Base-by-base conservation (phyloP, 1,140 invertebrate species). In the Macrostomum lignano region DNA sequence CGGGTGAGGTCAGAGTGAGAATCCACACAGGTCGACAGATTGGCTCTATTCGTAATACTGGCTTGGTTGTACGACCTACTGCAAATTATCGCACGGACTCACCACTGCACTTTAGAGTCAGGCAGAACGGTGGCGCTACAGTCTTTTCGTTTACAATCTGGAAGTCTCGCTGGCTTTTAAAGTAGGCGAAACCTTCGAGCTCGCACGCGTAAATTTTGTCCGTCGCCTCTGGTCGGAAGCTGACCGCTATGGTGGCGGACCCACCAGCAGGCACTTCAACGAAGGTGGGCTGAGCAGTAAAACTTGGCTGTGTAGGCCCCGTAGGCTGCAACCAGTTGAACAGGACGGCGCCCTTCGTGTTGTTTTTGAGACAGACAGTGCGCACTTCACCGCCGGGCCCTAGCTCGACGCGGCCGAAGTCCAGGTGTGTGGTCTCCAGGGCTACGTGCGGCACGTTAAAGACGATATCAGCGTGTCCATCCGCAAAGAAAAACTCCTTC, bases 131-230 rank as follows among this genome's bases (percentile, higher is more conserved):
- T 7, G 52, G 52, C 38, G 38, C 45, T 35, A 50, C 46, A 5
- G 51, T 51, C 4, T 30, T 41, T 29, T 51, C 49, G 25, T 55
- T 46, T 10, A 51, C 48, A 29, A 57, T 38, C 14, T 46, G 41
- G 38, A 54, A 55, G 35, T 57, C 51, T 29, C 51, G 26, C 33
- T 51, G 21, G 39, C 48, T 51, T 41, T 57, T 57, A 44, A 55
- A 57, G 36, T 40, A 54, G 2, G 46, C 48, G 40, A 38, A 55
- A 38, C 48, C 52, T 36, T 57, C 54, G 21, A 57, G 37, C 31
- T 57, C 50, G 20, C 41, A 40, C 21, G 50, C 50, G 38, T 42
- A 57, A 25, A 55, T 45, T 40, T 51, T 45, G 37, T 54, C 54
- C 9, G 47, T 43, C 14, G 43, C 47, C 38, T 38, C 43, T 52